Base-by-base conservation (phyloP, 2,797 vertebrate species). In the Crax fasciolata region DNA sequence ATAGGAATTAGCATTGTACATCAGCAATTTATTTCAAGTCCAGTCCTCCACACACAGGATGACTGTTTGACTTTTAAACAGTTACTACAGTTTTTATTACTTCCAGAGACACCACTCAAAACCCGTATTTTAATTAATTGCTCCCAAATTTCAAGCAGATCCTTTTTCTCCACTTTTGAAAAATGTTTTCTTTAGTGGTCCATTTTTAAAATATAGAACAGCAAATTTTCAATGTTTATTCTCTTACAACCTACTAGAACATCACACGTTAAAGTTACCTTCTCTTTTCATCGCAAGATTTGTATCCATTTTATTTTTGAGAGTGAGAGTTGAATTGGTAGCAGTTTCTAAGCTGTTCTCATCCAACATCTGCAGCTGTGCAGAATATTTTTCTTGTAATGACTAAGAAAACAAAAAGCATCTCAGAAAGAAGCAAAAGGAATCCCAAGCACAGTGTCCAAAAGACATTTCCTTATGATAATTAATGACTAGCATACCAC, bases 261-360 rank as follows among this genome's bases (percentile, higher is more conserved):
- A 27, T 7, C 2, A 39, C 14, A 13, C 30, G 38, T 66, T 73
- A 80, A 66, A 62, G 8, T 96, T 96, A 98, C 98, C 98, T 95
- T 97, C 95, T 82, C 89, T 92, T 96, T 80, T 98, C 1, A 20
- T 80, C 6, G 79, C 41, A 76, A 97, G 95, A 94, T 78, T 98
- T 68, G 95, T 76, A 70, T 97, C 95, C 38, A 61, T 85, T 95
- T 98, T 97, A 84, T 96, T 97, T 88, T 98, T 98, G 48, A 99
- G 96, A 24, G 98, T 98, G 78, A 98, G 55, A 78, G 98, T 98
- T 66, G 98, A 99, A 95, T 98, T 98, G 12, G 97, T 94, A 84
- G 95, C 59, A 10, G 32, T 76, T 90, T 96, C 97, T 94, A 83
- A 97, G 96, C 77, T 99, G 96, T 97, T 93, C 96, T 98, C 98